Percentiles rank a stretch among this genome's conserved stretches.
Evolutionary conservation across 2,888 invertebrate species (phyloP).

Genomic region (Orthosia gracilis): DNA sequence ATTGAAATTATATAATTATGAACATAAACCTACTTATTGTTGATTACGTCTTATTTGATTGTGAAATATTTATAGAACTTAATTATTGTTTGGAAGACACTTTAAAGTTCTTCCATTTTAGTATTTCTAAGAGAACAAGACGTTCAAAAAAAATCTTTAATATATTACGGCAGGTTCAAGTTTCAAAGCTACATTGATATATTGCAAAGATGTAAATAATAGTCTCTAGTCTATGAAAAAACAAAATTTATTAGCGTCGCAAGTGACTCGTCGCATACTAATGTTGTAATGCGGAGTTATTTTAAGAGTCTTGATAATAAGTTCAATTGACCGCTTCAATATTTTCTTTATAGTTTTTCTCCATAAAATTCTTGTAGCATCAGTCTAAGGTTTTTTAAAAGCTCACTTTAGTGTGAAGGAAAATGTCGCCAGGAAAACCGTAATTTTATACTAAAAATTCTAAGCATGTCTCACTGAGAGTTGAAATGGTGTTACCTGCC

Average conservation of each 20-base stretch:
- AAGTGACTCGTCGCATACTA: constrained; percentile 38
- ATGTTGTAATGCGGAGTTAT: constrained; percentile 18
- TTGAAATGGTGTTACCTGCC: constrained; percentile 26
- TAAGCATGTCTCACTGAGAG: constrained; percentile 21
- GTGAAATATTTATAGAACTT: neutral
- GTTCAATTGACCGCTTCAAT: neutral
- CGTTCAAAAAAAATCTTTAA: constrained; percentile 15
- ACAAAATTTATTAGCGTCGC: constrained; percentile 35
- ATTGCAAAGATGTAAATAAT: constrained; percentile 43
- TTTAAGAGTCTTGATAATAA: constrained; percentile 22
- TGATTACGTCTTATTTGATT: constrained; percentile 17
- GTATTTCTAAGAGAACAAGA: neutral
- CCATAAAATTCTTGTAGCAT: neutral
- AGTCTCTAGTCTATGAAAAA: constrained; percentile 14
- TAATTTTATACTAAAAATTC: constrained; percentile 46
- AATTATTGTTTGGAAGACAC: neutral
- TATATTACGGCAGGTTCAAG: constrained; percentile 8
- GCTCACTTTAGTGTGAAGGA: constrained; percentile 10
- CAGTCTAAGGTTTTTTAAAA: constrained; percentile 1
- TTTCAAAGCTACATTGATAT: constrained; percentile 32
- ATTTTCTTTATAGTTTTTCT: neutral
- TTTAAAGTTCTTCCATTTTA: neutral
- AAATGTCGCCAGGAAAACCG: constrained; percentile 26
- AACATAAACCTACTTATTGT: constrained; percentile 35
- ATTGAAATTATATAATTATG: constrained; percentile 17